Base-by-base conservation (phyloP, 2,113 vertebrate genomes). In the Albula goreensis region DNA sequence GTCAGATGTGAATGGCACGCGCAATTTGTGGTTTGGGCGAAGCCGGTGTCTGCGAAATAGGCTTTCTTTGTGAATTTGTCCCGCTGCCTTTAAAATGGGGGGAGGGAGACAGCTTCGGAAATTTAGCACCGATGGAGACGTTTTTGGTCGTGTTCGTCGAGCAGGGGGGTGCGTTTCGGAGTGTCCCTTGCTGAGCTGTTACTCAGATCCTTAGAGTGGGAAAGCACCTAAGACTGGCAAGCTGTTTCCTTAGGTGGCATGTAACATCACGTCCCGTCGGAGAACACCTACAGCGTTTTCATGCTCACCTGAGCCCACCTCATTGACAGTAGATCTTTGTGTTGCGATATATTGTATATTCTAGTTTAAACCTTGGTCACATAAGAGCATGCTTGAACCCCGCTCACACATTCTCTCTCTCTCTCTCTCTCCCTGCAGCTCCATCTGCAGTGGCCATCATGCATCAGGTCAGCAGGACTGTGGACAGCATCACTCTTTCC, bases 391-490 rank as follows among this genome's bases (percentile, higher is more conserved):
- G 31, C 31, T 41, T 41, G 31, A 0, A 41, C 31, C 31, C 31
- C 1, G 31, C 19, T 85, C 15, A 50, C 70, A 6, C 4, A 78
- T 12, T 82, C 31, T 83, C 56, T 85, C 19, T 84, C 52, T 87
- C n/a, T 60, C 25, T 86, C 51, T 88, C 53, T 94, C 85, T 94
- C 85, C 57, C 94, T 94, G 0, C 93, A 99, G 98, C 97, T 51
- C 98, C 98, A 0, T 99, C 98, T 0, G 93, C 96, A 0, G 97
- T 99, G 84, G 97, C 98, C 93, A 99, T 99, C 93, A 99, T 99
- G 95, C 98, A 99, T 88, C 98, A 99, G 92, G 97, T 99, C 82
- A 98, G 95, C 93, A 96, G 97, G 83, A 95, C 95, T 0, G 96
- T 97, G 81, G 95, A 95, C 93, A 98, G 97, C 93, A 97, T 99